phyloP scores from a whole-genome alignment of 2,113 vertebrate genomes.

The Apodemus sylvaticus region DNA sequence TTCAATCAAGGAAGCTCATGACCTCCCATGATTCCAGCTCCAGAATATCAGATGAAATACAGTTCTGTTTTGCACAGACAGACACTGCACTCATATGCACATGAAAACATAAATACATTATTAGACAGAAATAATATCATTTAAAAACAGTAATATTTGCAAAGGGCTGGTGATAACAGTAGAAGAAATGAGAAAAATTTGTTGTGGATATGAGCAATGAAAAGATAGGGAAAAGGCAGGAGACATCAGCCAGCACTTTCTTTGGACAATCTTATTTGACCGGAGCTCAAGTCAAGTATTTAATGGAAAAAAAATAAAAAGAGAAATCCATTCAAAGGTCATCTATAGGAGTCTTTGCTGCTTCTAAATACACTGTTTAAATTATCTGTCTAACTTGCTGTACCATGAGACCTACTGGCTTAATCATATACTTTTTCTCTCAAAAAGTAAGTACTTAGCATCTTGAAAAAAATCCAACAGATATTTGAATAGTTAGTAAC shows the following conservation, averaged over 20 bases:
- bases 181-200: not conserved
- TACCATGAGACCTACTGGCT: not conserved
- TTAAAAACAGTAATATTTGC: not conserved
- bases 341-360: not conserved
- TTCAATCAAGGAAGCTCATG: not conserved
- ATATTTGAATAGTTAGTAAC: not conserved
- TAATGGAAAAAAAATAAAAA: not conserved
- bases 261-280: not conserved
- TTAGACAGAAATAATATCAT: not conserved
- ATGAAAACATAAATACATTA: not conserved
- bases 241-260: not conserved
- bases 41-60: not conserved
- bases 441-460: not conserved
- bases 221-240: not conserved
- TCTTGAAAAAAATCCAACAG: not conserved
- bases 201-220: not conserved
- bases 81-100: not conserved
- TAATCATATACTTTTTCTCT: not conserved
- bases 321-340: not conserved
- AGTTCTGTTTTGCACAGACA: not conserved
- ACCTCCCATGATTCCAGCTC: not conserved
- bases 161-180: not conserved
- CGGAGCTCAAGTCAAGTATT: not conserved
- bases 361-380: not conserved
- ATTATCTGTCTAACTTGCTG: not conserved